Base-by-base conservation (phyloP, 2,797 vertebrate genomes). In the Acestrorhynchus altus region DNA sequence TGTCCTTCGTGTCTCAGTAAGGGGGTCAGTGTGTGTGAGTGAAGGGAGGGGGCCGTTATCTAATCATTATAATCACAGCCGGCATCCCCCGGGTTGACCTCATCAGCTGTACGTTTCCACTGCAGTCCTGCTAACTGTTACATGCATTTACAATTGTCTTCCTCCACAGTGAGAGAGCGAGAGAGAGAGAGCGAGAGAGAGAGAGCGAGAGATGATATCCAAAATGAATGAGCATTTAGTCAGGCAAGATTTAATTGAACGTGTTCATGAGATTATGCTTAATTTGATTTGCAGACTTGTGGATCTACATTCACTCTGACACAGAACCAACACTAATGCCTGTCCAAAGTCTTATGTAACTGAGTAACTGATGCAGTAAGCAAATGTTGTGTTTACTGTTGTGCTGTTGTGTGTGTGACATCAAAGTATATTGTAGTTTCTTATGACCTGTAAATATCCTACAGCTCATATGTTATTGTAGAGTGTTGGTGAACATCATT, bases 11-110 rank as follows among this genome's bases (percentile, higher is more conserved):
- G 71, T 22, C 46, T 78, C 31, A 47, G 24, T 73, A 71, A 74
- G 63, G 26, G 77, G 67, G 64, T 76, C 57, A 76, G 76, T 47
- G 39, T 39, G 47, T 26, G 42, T 28, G 72, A 63, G 59, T 9
- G 47, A 22, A 15, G 16, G 52, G 24, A 59, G 59, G 60, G 20
- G 56, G 57, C 47, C 56, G 61, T 75, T 77, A 74, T 69, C 70
- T 82, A 78, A 78, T 76, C 78, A 63, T 12, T 54, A 8, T 26
- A 42, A 77, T 61, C 51, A 67, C 46, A 49, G 64, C 72, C 74
- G 72, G 73, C 39, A 68, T 63, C 35, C 56, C n/a, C 22, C 15
- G 8, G 56, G 12, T n/a, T 40, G 72, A 49, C 20, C 20, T 57
- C 1, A 44, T 68, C 74, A 59, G 35, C 16, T 28, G 52, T 59